Evolutionary conservation across 2,797 vertebrate species (phyloP), one percentile per base, ranked within the genome.

Genomic region (Pterois miles): DNA sequence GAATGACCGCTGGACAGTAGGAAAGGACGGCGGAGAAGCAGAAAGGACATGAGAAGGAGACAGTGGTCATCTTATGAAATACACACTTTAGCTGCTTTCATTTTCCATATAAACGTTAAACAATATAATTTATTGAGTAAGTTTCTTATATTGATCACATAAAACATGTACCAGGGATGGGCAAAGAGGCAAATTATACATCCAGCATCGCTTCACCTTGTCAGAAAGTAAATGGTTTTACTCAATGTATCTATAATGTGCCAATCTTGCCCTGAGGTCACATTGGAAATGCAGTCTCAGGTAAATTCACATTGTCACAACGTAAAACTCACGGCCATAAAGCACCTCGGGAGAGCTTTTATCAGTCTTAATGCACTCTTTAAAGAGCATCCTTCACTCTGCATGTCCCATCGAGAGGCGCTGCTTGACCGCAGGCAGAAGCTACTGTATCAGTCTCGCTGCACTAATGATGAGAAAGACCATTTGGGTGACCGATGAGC

Each of bases 401-500:
- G 66, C 86, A 80, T 62, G 85, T 89, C 88, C 80, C 83, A 83
- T 83, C n/a, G 20, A 84, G 88, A 86, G 78, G 85, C 63, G 77
- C 83, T 80, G 88, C 83, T 86, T 89, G 90, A 92, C 88, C 80
- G 85, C 87, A 65, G 91, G 84, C 87, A 72, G 84, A 76, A 69
- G 87, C 87, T 83, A 87, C 90, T 82, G 85, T 90, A 89, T 92
- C 84, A 48, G 89, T 90, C 82, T 83, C 71, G 70, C 85, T 84
- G 82, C 82, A 78, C 84, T 59, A 74, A 79, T 90, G 83, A 92
- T 80, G 86, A 90, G 82, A 73, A 20, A 76, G 81, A 63, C 86
- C 85, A 89, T 92, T 89, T 82, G 80, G 36, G 65, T 92, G 91
- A 93, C 87, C 85, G 79, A 93, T 91, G 90, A 86, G 74, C 82